A percentile compares a stretch with the other conserved stretches of the same genome.
Conservation (phyloP, 1,140 invertebrate genomes). For the Aphis gossypii region DNA sequence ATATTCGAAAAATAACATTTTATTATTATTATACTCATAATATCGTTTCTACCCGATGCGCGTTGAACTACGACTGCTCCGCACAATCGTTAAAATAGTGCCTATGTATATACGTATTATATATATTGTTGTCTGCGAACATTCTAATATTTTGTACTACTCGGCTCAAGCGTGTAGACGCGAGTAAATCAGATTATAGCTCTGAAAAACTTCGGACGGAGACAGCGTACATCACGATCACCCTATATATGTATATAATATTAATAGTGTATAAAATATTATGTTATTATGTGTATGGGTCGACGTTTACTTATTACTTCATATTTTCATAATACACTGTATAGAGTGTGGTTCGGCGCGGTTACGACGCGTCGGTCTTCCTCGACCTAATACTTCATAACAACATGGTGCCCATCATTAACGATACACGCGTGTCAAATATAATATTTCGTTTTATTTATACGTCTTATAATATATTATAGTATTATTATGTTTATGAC, state of each 20-base stretch:
- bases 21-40: no score
- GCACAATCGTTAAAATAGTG: no score
- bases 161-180: neutral
- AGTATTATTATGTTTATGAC: neutral
- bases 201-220: neutral
- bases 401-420: neutral
- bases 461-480: neutral
- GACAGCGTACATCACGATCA: neutral
- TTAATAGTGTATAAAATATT: neutral
- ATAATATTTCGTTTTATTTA: neutral
- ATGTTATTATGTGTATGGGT: neutral
- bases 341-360: no score
- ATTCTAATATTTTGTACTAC: no score
- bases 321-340: neutral
- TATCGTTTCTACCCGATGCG: no score
- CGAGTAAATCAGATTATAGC: neutral
- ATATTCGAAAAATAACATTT: no score
- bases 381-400: neutral
- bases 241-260: neutral
- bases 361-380: neutral
- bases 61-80: no score
- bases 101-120: no score
- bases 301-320: neutral
- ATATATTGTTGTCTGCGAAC: neutral
- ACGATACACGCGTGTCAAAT: neutral